These are phyloP conservation scores for Diorhabda carinulata DNA, from an alignment of 1,140 invertebrate species.

Conservation along the genomic window DNA sequence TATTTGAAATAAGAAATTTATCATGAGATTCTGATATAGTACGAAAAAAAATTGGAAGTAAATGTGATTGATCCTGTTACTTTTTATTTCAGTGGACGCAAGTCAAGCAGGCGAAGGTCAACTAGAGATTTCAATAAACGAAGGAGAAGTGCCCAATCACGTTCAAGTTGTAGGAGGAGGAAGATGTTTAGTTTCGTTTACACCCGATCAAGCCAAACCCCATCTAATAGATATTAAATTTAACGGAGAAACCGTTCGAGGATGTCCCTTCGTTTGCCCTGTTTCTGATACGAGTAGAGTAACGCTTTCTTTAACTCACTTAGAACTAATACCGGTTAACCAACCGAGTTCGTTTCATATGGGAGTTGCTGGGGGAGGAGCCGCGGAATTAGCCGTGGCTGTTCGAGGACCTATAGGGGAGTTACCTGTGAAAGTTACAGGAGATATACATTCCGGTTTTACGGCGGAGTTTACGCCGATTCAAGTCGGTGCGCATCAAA, in stretches of 20 bases:
- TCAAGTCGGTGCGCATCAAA: constrained; percentile 84
- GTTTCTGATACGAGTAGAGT: constrained; percentile 78
- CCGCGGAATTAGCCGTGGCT: constrained; percentile 82
- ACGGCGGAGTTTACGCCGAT: constrained; percentile 87
- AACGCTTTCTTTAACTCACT: constrained; percentile 69
- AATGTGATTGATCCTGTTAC: no score
- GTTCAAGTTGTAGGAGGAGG: constrained; percentile 93
- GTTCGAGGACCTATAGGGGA: constrained; percentile 76
- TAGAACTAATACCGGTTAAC: constrained; percentile 86
- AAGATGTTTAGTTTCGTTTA: constrained; percentile 91
- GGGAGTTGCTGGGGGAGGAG: constrained; percentile 78
- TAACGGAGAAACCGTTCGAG: constrained; percentile 91
- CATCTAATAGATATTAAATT: constrained; percentile 98
- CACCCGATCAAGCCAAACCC: constrained; percentile 84
- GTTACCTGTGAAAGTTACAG: constrained; percentile 84
- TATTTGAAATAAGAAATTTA: no score
- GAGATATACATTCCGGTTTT: constrained; percentile 79
- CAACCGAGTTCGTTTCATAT: constrained; percentile 85
- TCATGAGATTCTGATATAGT: no score
- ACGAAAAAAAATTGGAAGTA: no score
- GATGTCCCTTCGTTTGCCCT: constrained; percentile 83
- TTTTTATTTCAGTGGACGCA: constrained; percentile 76
- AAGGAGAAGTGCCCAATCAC: constrained; percentile 96
- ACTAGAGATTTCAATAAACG: constrained; percentile 96
- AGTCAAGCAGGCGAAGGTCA: constrained; percentile 95